Evolutionary conservation across 2,797 vertebrate species (phyloP).

Genomic region (Cossypha heuglini): DNA sequence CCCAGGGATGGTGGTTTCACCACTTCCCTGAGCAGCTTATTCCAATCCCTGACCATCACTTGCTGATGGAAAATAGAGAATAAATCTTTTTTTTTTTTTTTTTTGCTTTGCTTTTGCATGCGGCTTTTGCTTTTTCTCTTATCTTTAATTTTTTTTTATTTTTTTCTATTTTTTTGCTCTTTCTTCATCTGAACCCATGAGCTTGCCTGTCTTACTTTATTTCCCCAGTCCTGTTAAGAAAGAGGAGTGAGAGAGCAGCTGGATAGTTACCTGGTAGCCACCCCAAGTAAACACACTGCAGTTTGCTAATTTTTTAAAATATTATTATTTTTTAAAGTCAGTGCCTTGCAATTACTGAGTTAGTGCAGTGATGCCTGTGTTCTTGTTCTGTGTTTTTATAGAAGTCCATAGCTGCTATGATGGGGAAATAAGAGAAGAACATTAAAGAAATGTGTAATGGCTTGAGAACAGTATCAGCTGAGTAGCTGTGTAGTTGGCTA

Average conservation of each 20-base stretch:
- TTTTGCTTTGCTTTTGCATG: background rate
- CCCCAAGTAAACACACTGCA: background rate
- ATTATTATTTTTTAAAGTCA: background rate
- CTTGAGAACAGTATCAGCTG: background rate
- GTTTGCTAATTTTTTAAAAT: background rate
- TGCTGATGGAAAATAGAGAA: background rate
- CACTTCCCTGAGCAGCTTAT: background rate
- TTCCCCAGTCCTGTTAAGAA: background rate
- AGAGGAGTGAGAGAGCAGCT: background rate
- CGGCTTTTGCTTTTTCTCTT: background rate
- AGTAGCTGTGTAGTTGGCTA: background rate
- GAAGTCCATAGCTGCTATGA: background rate
- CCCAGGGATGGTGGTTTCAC: background rate
- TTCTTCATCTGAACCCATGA: background rate
- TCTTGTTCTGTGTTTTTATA: background rate
- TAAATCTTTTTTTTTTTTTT: background rate
- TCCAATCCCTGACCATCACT: background rate
- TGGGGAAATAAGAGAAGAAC: background rate
- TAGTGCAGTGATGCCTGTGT: background rate
- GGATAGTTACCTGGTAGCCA: background rate
- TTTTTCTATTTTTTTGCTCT: no score
- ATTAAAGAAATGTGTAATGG: background rate
- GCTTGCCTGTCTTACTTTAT: background rate
- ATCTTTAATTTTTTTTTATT: background rate
- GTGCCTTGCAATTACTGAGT: background rate